A percentile compares a stretch with the other conserved stretches of the same genome.
phyloP scores from a whole-genome alignment of 1,140 invertebrate species.

The Drusus annulatus region DNA sequence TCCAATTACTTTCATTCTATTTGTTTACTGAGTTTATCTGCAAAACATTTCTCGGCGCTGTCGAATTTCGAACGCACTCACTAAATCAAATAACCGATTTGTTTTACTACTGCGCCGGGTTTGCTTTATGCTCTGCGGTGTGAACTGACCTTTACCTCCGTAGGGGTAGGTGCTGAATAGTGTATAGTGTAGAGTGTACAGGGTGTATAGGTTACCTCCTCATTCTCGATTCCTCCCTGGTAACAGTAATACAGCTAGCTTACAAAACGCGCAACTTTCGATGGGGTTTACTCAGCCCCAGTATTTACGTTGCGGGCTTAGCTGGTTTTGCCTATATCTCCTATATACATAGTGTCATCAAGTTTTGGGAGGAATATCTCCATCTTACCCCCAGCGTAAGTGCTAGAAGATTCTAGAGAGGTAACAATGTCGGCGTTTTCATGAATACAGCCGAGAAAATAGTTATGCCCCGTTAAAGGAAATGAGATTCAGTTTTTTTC shows the following conservation, averaged over 20 bases:
- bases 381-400: constrained; percentile 10
- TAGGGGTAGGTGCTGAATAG: too few species aligned
- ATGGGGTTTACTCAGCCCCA: constrained; percentile 37
- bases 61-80: constrained; percentile 10
- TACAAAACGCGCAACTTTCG: constrained; percentile 47
- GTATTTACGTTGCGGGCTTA: constrained; percentile 29
- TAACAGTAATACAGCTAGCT: constrained; percentile 32
- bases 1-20: neutral
- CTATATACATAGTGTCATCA: neutral
- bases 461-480: constrained; percentile 26
- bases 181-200: too few species aligned
- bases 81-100: constrained; percentile 24
- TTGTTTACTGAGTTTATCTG: neutral
- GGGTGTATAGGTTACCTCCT: neutral
- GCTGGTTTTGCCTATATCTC: neutral
- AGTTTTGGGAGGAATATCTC: constrained; percentile 24
- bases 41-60: neutral
- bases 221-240: constrained; percentile 1
- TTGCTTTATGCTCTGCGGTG: neutral
- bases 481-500: constrained; percentile 25
- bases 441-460: neutral
- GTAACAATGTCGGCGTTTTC: constrained; percentile 8
- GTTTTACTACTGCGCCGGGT: constrained; percentile 19
- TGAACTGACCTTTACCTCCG: neutral
- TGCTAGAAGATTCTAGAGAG: neutral